These are phyloP conservation scores for Pycnonotus jocosus DNA, from an alignment of 2,113 vertebrate species.

Conservation along the genomic window DNA sequence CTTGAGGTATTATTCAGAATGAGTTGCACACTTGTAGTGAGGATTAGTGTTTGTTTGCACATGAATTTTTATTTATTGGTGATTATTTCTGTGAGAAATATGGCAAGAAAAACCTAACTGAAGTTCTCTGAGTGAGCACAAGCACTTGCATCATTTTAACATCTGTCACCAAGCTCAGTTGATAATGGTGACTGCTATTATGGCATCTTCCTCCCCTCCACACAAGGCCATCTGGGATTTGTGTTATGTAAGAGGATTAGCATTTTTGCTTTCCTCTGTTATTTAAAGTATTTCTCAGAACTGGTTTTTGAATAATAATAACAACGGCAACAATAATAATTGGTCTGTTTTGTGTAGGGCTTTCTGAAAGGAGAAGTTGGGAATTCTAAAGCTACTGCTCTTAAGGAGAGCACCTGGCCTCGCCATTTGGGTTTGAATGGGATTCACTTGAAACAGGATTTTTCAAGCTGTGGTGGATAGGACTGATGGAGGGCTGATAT, in stretches of 20 bases:
- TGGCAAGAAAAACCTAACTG: not conserved
- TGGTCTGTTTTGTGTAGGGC: slow-evolving; percentile 52
- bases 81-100: slow-evolving; percentile 11
- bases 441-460: slow-evolving; percentile 42
- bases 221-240: slow-evolving; percentile 71
- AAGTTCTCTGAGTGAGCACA: slow-evolving; percentile 31
- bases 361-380: slow-evolving; percentile 41
- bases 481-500: slow-evolving; percentile 9
- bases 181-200: slow-evolving; percentile 56
- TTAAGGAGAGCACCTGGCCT: slow-evolving; percentile 59
- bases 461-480: slow-evolving; percentile 35
- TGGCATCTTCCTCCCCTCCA: slow-evolving; percentile 53
- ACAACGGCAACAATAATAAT: slow-evolving; percentile 56
- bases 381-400: slow-evolving; percentile 42
- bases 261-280: slow-evolving; percentile 67
- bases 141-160: slow-evolving; percentile 39
- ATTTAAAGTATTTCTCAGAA: slow-evolving; percentile 71
- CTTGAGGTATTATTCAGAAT: slow-evolving; percentile 31
- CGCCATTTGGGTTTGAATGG: slow-evolving; percentile 34
- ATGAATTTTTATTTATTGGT: not conserved
- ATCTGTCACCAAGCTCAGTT: slow-evolving; percentile 57
- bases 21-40: not conserved
- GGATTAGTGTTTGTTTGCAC: not conserved
- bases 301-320: slow-evolving; percentile 64
- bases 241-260: slow-evolving; percentile 65